These are phyloP conservation scores for Lineus longissimus DNA, from an alignment of 1,140 invertebrate genomes.

Conservation along the genomic window DNA sequence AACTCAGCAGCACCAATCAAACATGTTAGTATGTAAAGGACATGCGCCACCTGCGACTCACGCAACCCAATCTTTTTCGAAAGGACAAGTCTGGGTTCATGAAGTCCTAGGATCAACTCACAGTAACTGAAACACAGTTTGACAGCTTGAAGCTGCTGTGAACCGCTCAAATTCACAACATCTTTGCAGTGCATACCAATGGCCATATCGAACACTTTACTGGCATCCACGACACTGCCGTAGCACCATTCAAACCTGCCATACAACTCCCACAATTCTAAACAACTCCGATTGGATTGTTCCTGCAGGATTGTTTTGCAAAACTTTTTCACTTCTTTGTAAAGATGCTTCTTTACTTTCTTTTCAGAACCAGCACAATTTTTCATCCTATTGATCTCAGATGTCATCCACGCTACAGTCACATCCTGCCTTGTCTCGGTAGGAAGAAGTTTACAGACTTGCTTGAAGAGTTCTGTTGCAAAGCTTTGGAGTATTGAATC, in stretches of 20 bases:
- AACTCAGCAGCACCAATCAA: not conserved
- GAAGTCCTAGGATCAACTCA: conserved; percentile 19
- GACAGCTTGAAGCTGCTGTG: conserved; percentile 22
- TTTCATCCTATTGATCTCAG: conserved; percentile 21
- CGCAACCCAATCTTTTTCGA: not conserved
- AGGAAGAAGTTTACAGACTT: conserved; percentile 28
- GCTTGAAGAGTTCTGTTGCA: conserved; percentile 23
- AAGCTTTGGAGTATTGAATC: conserved; percentile 14
- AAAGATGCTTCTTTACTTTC: conserved; percentile 8
- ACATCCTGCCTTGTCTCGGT: conserved; percentile 24
- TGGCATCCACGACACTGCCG: conserved; percentile 41
- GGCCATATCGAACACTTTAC: conserved; percentile 46
- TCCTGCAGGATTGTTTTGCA: conserved; percentile 51
- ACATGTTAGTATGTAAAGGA: not conserved
- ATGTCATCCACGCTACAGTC: conserved; percentile 29
- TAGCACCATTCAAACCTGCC: conserved; percentile 40
- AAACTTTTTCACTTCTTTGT: conserved; percentile 47
- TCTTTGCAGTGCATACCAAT: conserved; percentile 33
- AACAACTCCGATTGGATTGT: conserved; percentile 49
- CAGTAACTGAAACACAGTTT: conserved; percentile 31
- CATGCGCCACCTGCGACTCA: not conserved
- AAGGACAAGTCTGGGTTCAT: not conserved
- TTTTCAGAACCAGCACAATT: conserved; percentile 13
- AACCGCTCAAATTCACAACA: not conserved
- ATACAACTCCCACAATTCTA: conserved; percentile 53